phyloP scores from a whole-genome alignment of 2,888 invertebrate species.

The Clanis bilineata region DNA sequence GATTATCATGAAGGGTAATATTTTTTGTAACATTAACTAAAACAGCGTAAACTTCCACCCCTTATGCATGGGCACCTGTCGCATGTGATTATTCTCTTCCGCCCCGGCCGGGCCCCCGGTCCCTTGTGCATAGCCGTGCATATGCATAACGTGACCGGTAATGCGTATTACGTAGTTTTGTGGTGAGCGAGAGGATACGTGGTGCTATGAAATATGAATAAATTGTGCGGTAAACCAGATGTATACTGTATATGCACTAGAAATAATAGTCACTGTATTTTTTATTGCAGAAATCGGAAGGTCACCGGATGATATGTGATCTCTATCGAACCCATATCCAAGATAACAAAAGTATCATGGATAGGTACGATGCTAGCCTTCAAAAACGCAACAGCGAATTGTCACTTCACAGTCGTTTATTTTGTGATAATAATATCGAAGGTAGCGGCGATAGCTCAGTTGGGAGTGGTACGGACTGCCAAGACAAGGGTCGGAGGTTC shows the following conservation, averaged over 20 bases:
- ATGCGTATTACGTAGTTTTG: slow-evolving; percentile 29
- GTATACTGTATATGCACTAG: background rate
- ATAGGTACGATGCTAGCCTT: too few relatives aligned
- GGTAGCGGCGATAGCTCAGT: too few relatives aligned
- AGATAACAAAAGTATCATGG: too few relatives aligned
- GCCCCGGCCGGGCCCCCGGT: slow-evolving; percentile 37
- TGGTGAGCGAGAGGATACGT: slow-evolving; percentile 13
- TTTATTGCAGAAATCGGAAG: too few relatives aligned
- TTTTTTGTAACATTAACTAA: background rate
- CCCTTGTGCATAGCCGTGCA: slow-evolving; percentile 21
- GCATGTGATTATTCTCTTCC: slow-evolving; percentile 50
- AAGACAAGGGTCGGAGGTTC: too few relatives aligned
- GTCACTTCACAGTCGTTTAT: too few relatives aligned
- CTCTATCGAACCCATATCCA: too few relatives aligned
- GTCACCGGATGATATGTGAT: too few relatives aligned
- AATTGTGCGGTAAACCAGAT: background rate
- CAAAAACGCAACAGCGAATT: too few relatives aligned
- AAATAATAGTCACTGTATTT: background rate
- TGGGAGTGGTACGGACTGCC: too few relatives aligned
- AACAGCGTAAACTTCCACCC: background rate
- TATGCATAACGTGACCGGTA: slow-evolving; percentile 44
- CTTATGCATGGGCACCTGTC: slow-evolving; percentile 40
- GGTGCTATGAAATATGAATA: background rate
- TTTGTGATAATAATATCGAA: too few relatives aligned
- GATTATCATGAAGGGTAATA: too few relatives aligned